Conservation (phyloP, 2,888 invertebrate genomes). For the Troides helena region DNA sequence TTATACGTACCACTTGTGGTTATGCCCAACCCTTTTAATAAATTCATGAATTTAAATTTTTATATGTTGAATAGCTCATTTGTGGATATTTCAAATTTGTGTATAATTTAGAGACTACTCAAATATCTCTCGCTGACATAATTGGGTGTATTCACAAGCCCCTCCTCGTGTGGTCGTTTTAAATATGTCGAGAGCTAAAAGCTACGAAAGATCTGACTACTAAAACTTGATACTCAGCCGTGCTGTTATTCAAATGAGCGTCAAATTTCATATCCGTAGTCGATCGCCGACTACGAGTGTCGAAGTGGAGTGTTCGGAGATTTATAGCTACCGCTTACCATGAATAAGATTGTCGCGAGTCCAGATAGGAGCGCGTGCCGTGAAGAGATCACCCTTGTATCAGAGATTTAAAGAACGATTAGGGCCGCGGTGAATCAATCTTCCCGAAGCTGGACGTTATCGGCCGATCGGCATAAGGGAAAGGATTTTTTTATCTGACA, state of each 20-base stretch:
- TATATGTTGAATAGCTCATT: conserved; percentile 21
- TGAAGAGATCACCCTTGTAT: conserved; percentile 57
- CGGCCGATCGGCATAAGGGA: conserved; percentile 54
- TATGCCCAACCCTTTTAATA: conserved; percentile 8
- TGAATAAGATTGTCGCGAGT: conserved; percentile 53
- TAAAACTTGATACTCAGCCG: conserved; percentile 57
- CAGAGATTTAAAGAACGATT: conserved; percentile 65
- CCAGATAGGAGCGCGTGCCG: conserved; percentile 60
- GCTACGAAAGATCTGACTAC: conserved; percentile 30
- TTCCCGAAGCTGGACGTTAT: conserved; percentile 62
- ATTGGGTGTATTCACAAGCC: conserved; percentile 22
- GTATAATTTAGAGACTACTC: conserved; percentile 4
- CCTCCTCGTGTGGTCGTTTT: conserved; percentile 58
- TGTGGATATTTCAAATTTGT: conserved; percentile 22
- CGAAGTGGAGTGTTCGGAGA: conserved; percentile 54
- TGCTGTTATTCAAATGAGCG: conserved; percentile 61
- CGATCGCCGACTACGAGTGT: conserved; percentile 53
- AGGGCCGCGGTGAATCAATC: conserved; percentile 71
- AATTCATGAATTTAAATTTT: conserved; percentile 29
- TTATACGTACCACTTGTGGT: conserved; percentile 5
- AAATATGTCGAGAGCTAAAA: conserved; percentile 47
- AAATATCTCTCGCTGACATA: conserved; percentile 16
- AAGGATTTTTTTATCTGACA: conserved; percentile 39
- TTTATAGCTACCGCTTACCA: conserved; percentile 64
- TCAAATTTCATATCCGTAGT: conserved; percentile 64